These are phyloP conservation scores for Erythrolamprus reginae DNA, from an alignment of 2,113 vertebrate species.

Conservation along the genomic window DNA sequence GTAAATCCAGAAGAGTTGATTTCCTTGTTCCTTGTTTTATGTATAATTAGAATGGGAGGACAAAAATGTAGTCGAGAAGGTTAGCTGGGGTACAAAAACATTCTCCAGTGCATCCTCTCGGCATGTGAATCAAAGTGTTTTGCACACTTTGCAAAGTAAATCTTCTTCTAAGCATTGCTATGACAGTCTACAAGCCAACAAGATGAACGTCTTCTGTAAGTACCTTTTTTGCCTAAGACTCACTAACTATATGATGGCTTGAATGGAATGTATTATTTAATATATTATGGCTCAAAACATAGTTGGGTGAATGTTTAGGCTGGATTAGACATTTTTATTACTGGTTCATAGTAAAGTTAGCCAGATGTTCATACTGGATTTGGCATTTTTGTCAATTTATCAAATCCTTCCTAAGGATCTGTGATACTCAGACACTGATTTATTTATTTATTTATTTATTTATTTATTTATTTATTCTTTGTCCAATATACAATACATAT, in stretches of 20 bases:
- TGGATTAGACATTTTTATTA: no score
- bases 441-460: no score
- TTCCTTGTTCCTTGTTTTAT: no score
- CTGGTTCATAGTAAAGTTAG: no score
- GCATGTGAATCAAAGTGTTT: background rate
- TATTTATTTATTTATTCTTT: no score
- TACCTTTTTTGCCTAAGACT: background rate
- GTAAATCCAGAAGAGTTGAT: background rate
- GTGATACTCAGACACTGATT: no score
- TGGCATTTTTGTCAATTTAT: no score
- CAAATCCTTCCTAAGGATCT: no score
- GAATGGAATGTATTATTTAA: background rate
- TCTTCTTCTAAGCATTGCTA: background rate
- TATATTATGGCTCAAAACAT: background rate
- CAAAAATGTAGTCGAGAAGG: background rate
- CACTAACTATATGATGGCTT: background rate
- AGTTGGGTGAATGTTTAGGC: no score
- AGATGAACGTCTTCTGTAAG: slow-evolving; percentile 11
- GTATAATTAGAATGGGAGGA: no score
- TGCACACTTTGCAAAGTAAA: background rate
- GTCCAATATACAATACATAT: no score
- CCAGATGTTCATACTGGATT: no score
- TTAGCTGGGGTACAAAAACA: background rate
- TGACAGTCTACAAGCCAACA: background rate
- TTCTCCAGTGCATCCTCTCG: background rate